Evolutionary conservation across 2,113 vertebrate species (phyloP), one percentile per base, ranked within the genome.

Genomic region (Hippopotamus amphibius): DNA sequence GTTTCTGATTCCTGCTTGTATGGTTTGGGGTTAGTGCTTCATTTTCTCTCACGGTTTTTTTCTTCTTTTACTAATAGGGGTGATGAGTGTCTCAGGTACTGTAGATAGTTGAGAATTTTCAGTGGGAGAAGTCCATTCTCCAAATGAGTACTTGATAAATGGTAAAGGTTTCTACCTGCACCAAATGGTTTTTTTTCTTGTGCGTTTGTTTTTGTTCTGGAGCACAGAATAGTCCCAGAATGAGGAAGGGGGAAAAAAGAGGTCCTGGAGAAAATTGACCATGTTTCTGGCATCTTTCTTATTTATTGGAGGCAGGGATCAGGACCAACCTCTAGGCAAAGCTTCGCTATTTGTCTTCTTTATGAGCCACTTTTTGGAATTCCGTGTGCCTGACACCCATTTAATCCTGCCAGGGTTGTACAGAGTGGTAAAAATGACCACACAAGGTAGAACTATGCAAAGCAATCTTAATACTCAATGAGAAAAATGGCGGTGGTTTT

Each of bases 171-270:
- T 84, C 12, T 88, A 26, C n/a, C 8, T 21, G 30, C 33, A 43
- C 19, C 79, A 37, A 28, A 50, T 96, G 48, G 17, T 90, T 97
- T 76, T 88, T 19, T 63, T 72, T 77, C 82, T 91, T 91, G 37
- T 41, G 94, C 76, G 61, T 68, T 63, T 63, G 24, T 82, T 82
- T 97, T 95, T 89, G 43, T 61, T 95, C 9, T 4, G 2, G 66
- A 95, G 74, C 37, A 61, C 17, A 77, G 59, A 46, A 41, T 2
- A 76, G 22, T 43, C 33, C 28, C 24, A 90, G 76, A 94, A 93
- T 59, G 48, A 57, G 53, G 43, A 61, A 37, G 37, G 46, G 61
- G 48, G 55, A 33, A 59, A 71, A 77, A 66, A 80, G 33, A 26
- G 7, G 15, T 12, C 43, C 82, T 89, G 72, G 33, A 82, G 71